phyloP scores from a whole-genome alignment of 2,797 vertebrate genomes.

The Karalla daura region DNA sequence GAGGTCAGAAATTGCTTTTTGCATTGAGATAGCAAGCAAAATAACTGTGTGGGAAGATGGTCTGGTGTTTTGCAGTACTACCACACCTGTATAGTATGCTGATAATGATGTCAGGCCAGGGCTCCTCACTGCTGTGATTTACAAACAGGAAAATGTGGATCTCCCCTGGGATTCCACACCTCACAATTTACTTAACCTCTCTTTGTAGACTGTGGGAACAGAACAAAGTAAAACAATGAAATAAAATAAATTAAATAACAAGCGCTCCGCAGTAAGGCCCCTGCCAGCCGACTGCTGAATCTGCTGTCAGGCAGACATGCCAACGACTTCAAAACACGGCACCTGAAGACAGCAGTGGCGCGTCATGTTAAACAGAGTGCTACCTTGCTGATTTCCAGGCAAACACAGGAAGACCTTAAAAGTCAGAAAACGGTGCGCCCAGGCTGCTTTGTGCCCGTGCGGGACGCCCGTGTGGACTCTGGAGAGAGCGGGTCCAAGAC shows the following conservation, averaged over 20 bases:
- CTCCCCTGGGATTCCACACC: neutral
- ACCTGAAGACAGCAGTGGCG: constrained; percentile 20
- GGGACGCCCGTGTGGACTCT: constrained; percentile 2
- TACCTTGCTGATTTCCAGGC: constrained; percentile 28
- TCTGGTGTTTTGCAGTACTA: neutral
- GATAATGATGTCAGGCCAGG: neutral
- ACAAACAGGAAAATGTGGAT: neutral
- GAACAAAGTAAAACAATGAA: neutral
- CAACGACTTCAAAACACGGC: constrained; percentile 29
- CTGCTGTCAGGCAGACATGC: neutral
- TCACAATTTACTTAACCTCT: neutral
- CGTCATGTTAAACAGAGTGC: constrained; percentile 32
- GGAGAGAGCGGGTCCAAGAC: constrained; percentile 9
- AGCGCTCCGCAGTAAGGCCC: neutral
- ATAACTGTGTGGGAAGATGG: neutral
- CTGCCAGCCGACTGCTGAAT: neutral
- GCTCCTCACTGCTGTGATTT: neutral
- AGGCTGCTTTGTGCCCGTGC: constrained; percentile 8
- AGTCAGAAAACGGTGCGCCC: constrained; percentile 3
- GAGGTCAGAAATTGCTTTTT: no score
- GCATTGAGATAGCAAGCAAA: no score
- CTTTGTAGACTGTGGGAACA: neutral
- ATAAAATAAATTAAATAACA: neutral
- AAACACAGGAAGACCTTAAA: constrained; percentile 35
- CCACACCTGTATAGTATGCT: neutral